Conservation (phyloP, 2,888 invertebrate genomes). For the Tipula confusa region DNA sequence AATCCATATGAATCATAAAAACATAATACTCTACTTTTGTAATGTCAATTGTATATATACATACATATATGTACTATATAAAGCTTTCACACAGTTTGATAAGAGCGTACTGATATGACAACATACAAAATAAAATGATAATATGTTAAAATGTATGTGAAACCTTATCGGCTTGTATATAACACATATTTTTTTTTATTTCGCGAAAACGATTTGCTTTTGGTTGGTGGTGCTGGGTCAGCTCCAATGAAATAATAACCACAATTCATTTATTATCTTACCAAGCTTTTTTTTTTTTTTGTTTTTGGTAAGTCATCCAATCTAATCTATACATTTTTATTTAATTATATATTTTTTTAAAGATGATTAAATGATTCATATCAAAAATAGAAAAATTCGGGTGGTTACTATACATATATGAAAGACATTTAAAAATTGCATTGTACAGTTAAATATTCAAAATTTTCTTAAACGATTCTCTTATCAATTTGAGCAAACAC, state of each 20-base stretch:
- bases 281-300: no score
- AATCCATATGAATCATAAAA: slow-evolving; percentile 1
- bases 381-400: not conserved
- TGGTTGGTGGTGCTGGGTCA: not conserved
- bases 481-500: not conserved
- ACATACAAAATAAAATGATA: not conserved
- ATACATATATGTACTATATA: not conserved
- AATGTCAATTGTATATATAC: not conserved
- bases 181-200: no score
- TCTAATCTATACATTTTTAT: not conserved
- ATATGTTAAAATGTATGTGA: not conserved
- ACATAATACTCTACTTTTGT: not conserved
- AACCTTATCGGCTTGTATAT: not conserved
- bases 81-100: not conserved
- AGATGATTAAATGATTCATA: not conserved
- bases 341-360: not conserved
- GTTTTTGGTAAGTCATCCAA: not conserved
- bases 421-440: not conserved
- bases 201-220: not conserved
- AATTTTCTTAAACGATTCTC: not conserved
- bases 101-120: not conserved
- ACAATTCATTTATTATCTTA: not conserved
- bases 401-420: not conserved
- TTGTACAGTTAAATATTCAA: not conserved
- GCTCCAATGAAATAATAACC: not conserved